A percentile compares a stretch with the other conserved stretches of the same genome.
Conservation (phyloP, 1,140 invertebrate genomes). For the Scaptomyza montana region DNA sequence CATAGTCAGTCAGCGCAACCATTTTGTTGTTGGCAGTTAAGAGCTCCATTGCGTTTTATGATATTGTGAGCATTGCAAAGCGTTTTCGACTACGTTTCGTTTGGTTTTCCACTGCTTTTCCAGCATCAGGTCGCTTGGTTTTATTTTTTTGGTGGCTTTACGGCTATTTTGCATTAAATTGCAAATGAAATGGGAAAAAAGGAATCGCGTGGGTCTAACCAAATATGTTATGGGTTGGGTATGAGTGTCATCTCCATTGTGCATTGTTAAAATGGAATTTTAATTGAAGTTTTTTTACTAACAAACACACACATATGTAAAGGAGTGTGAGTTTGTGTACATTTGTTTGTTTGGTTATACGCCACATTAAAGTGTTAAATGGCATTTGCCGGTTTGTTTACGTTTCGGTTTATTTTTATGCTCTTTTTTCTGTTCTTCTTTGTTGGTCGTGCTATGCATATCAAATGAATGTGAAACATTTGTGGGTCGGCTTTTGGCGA, state of each 20-base stretch:
- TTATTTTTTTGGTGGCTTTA: constrained; percentile 53
- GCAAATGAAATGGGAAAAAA: constrained; percentile 48
- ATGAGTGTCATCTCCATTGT: constrained; percentile 37
- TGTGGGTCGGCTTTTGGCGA: constrained; percentile 3
- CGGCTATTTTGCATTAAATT: constrained; percentile 68
- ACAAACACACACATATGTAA: constrained; percentile 11
- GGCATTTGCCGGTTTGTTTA: constrained; percentile 44
- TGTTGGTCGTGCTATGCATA: constrained; percentile 47
- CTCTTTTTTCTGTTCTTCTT: not conserved
- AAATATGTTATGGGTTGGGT: not conserved
- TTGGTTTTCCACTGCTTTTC: constrained; percentile 1
- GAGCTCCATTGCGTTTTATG: constrained; percentile 68
- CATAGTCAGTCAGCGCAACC: constrained; percentile 51
- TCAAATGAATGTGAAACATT: constrained; percentile 48
- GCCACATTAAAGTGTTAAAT: constrained; percentile 64
- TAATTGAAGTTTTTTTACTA: constrained; percentile 61
- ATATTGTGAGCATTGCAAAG: constrained; percentile 46
- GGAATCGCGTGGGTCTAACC: constrained; percentile 6
- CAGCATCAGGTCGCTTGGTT: constrained; percentile 29
- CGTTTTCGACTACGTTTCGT: constrained; percentile 36
- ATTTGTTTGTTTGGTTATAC: constrained; percentile 1
- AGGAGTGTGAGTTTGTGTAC: not conserved
- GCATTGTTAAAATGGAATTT: constrained; percentile 64
- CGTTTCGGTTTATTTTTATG: constrained; percentile 5
- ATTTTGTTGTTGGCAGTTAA: constrained; percentile 56